A percentile compares a stretch with the other conserved stretches of the same genome.
Conservation (phyloP, 2,888 invertebrate species). For the Dicyrtomina minuta region DNA sequence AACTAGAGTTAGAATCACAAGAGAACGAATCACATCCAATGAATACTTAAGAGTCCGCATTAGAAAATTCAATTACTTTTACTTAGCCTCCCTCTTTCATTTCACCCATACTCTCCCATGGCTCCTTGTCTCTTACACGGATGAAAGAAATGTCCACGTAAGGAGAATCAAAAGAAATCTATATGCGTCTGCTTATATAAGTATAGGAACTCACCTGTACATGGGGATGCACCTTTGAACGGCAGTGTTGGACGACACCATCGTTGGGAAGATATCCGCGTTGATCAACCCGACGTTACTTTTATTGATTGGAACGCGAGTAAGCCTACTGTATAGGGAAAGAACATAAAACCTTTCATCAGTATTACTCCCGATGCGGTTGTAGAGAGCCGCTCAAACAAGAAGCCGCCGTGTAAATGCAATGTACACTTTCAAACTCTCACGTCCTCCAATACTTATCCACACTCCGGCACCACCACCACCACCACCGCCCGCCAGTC, state of each 20-base stretch:
- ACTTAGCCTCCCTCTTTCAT: slow-evolving; percentile 19
- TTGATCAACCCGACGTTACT: slow-evolving; percentile 54
- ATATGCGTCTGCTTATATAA: slow-evolving; percentile 6
- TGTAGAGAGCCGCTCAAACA: not conserved
- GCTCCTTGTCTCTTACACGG: slow-evolving; percentile 13
- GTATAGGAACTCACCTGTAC: slow-evolving; percentile 49
- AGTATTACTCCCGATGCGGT: not conserved
- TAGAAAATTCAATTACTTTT: slow-evolving; percentile 39
- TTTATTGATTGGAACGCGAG: slow-evolving; percentile 54
- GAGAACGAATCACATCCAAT: slow-evolving; percentile 34
- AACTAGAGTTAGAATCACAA: slow-evolving; percentile 43
- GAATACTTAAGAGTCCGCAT: slow-evolving; percentile 32
- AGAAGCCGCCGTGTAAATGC: slow-evolving; percentile 2
- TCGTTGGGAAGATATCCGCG: slow-evolving; percentile 54
- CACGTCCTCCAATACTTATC: not conserved
- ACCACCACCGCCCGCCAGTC: not conserved
- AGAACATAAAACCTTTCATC: slow-evolving; percentile 22
- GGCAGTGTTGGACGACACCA: slow-evolving; percentile 54
- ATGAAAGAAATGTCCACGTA: not conserved
- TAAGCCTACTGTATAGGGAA: slow-evolving; percentile 52
- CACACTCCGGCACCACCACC: not conserved
- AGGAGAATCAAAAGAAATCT: slow-evolving; percentile 2
- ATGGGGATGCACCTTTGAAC: slow-evolving; percentile 54
- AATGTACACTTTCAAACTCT: not conserved
- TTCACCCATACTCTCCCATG: slow-evolving; percentile 4